Evolutionary conservation across 2,888 invertebrate species (phyloP).

Genomic region (Philhelius pedissequus): DNA sequence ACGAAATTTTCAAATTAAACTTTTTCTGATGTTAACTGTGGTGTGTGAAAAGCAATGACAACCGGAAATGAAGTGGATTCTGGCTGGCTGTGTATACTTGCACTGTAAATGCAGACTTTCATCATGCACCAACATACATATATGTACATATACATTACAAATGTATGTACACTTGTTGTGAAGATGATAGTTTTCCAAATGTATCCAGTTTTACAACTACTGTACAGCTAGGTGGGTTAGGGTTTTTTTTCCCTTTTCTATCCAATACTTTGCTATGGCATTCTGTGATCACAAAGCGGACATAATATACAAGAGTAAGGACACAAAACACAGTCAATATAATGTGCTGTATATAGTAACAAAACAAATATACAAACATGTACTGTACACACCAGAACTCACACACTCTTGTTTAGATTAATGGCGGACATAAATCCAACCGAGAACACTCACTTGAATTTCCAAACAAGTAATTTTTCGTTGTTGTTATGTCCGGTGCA

Average conservation of each 20-base stretch:
- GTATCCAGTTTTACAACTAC: background rate
- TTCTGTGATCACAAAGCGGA: conserved; percentile 4
- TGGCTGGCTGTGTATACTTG: conserved; percentile 22
- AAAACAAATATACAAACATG: background rate
- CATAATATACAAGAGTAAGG: background rate
- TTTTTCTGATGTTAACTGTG: conserved; percentile 66
- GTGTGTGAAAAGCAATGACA: conserved; percentile 61
- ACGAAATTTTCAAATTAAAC: conserved; percentile 67
- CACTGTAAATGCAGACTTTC: background rate
- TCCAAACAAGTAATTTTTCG: conserved; percentile 23
- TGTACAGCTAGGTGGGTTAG: background rate
- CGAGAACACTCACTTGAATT: conserved; percentile 47
- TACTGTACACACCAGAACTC: background rate
- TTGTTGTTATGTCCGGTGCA: background rate
- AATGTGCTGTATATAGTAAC: background rate
- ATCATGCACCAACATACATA: no score
- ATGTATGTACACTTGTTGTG: background rate
- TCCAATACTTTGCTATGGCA: background rate
- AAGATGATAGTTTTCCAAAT: conserved; percentile 60
- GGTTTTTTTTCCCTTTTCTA: background rate
- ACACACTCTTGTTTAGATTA: conserved; percentile 34
- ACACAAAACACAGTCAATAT: background rate
- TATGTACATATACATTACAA: no score
- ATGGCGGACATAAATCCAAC: conserved; percentile 48
- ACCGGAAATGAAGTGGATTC: conserved; percentile 66